A percentile compares a stretch with the other conserved stretches of the same genome.
Conservation (phyloP, 2,797 vertebrate species). For the Loris lydekkerianus region DNA sequence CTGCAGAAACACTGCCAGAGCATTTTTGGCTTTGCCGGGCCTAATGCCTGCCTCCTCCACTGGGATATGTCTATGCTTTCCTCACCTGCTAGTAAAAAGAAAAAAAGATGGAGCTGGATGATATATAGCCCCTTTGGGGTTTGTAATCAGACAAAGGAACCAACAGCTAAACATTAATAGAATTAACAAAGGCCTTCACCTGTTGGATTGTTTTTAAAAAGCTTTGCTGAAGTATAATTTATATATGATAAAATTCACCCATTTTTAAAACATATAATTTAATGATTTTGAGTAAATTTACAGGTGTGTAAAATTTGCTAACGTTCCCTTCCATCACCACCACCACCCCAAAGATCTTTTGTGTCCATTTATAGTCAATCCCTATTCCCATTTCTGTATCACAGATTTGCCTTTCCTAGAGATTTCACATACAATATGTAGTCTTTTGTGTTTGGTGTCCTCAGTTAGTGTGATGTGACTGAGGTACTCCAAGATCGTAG, state of each 20-base stretch:
- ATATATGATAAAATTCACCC: not conserved
- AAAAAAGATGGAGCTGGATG: not conserved
- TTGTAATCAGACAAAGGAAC: not conserved
- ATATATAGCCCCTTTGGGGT: not conserved
- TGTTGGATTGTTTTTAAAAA: not conserved
- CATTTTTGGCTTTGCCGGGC: not conserved
- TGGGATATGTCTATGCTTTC: not conserved
- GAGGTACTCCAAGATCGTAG: not conserved
- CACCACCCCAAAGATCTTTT: not conserved
- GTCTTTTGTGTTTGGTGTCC: not conserved
- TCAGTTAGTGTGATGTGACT: not conserved
- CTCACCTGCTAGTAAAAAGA: not conserved
- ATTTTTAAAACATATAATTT: not conserved
- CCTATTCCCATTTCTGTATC: not conserved
- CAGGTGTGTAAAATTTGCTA: not conserved
- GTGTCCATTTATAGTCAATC: not conserved
- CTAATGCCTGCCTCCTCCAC: not conserved
- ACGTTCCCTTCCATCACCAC: not conserved
- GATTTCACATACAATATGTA: not conserved
- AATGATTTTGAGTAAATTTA: constrained; percentile 22
- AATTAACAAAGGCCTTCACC: not conserved
- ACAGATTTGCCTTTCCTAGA: not conserved
- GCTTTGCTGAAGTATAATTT: not conserved
- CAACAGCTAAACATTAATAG: not conserved
- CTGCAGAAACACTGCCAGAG: not conserved